Conservation (phyloP, 1,140 invertebrate genomes). For the Drosophila mauritiana region DNA sequence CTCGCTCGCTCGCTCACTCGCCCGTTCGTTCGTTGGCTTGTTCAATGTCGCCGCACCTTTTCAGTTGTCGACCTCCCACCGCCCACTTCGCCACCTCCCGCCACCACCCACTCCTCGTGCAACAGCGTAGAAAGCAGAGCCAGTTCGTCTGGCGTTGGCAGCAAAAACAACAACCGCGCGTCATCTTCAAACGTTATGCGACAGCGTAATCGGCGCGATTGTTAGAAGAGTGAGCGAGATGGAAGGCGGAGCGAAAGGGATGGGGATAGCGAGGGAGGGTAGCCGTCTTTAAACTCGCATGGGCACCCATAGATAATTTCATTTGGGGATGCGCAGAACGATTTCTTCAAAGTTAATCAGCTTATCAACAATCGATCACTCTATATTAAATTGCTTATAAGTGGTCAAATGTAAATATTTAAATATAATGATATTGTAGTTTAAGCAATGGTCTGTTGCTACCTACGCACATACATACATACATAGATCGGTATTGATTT, state of each 20-base stretch:
- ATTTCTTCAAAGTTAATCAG: background rate
- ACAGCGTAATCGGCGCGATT: conserved; percentile 51
- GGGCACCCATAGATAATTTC: background rate
- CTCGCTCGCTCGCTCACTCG: conserved; percentile 4
- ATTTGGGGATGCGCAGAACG: background rate
- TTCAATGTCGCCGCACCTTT: conserved; percentile 77
- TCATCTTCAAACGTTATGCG: conserved; percentile 74
- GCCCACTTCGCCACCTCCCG: background rate
- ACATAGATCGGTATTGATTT: background rate
- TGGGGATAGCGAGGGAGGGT: conserved; percentile 3
- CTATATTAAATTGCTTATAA: background rate
- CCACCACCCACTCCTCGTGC: conserved; percentile 2
- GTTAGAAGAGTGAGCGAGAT: conserved; percentile 22
- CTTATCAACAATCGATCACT: background rate
- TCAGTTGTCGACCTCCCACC: conserved; percentile 35
- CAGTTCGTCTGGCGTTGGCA: conserved; percentile 70
- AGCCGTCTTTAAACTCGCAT: background rate
- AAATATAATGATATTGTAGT: too few relatives aligned
- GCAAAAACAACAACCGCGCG: conserved; percentile 62
- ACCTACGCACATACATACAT: too few relatives aligned
- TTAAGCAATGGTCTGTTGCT: too few relatives aligned
- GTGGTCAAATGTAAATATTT: background rate
- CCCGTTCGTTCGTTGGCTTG: conserved; percentile 54
- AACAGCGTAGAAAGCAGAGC: conserved; percentile 54
- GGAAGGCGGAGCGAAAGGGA: conserved; percentile 25